Base-by-base conservation (phyloP, 2,888 invertebrate genomes). In the Hybos culiciformis region DNA sequence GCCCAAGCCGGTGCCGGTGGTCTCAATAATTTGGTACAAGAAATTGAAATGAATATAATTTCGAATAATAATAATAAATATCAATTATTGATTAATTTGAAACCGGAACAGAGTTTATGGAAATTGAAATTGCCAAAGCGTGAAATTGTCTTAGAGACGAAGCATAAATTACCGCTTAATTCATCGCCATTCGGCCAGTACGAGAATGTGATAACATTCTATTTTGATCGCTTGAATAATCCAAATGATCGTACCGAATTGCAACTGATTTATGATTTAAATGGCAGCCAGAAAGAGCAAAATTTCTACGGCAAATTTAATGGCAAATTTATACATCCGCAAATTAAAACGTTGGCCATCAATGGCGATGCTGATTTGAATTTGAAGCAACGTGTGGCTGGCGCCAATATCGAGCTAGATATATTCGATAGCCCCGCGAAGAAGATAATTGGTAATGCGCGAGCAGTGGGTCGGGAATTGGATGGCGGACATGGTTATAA, bases 31-130 rank as follows among this genome's bases (percentile, higher is more conserved):
- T 61, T 74, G 4, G 78, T 81, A 52, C 80, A 83, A 58, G 74
- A 73, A 39, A 67, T 83, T 12, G 81, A 82, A 55, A 65, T 83
- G n/a, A 80, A 80, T 54, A 72, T 85, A 50, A 77, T 79, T 54
- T 70, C 72, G 2, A 75, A 78, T 48, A 78, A 77, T 23, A 78
- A 80, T 50, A 70, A 73, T 48, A 82, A 83, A 51, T 85, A 83
- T 60, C 78, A 80, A 50, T 72, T 83, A 42, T 74, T 77, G 43
- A 62, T 77, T 0, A 81, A 78, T 60, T 60, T 75, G 43, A 74
- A 78, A 40, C 77, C 80, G 1, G 73, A 72, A 11, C 68, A 71
- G 51, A 75, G 78, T 53, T 75, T 78, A 19, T 59, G 78, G 3
- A 72, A 77, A 32, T 53, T 85, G 2, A 73, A 75, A 1, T 67